Conservation (phyloP, 2,113 vertebrate genomes). For the Panthera tigris region DNA sequence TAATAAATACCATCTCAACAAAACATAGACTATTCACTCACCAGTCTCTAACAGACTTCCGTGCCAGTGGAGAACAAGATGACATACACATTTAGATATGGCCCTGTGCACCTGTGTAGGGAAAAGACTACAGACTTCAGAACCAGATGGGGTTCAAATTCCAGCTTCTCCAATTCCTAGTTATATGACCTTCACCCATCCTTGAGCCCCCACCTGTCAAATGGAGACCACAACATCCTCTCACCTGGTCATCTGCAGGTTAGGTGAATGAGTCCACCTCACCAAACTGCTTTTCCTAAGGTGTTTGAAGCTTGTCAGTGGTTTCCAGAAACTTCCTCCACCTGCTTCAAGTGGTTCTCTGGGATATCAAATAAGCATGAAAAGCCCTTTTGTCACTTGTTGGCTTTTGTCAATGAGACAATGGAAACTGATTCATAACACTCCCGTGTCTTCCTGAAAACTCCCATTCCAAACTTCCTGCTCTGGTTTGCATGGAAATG, state of each 20-base stretch:
- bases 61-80: not conserved
- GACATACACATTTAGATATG: accelerated
- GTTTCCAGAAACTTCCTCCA: conserved; percentile 20
- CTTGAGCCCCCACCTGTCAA: not conserved
- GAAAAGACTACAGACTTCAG: not conserved
- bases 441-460: not conserved
- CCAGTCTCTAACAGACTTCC: not conserved
- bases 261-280: not conserved
- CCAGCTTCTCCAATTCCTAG: not conserved
- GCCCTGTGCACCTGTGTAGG: not conserved
- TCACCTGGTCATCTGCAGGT: not conserved
- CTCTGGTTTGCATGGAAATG: not conserved
- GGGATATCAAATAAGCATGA: not conserved
- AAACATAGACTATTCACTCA: not conserved
- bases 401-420: not conserved
- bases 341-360: not conserved
- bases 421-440: not conserved
- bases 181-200: not conserved
- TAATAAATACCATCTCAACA: not conserved
- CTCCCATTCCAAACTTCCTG: not conserved
- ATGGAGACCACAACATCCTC: not conserved
- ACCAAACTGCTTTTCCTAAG: not conserved
- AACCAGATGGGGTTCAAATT: not conserved
- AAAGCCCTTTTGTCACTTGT: not conserved
- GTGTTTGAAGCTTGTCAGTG: not conserved